Evolutionary conservation across 2,797 vertebrate species (phyloP), one percentile per base, ranked within the genome.

Genomic region (Notolepis coatsorum): DNA sequence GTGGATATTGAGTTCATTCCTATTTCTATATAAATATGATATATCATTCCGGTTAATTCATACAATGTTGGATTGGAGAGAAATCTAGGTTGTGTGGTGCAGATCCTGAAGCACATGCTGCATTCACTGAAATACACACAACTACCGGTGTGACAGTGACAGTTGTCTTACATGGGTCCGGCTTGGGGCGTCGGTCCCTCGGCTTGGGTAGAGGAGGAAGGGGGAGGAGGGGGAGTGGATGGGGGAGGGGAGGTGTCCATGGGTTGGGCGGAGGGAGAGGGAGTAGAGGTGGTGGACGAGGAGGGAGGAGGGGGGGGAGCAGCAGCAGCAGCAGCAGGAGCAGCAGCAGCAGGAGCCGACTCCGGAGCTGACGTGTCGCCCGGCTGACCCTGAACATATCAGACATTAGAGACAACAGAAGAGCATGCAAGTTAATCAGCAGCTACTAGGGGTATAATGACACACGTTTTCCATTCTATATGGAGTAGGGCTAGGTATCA

Each of bases 161-260:
- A 9, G 15, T 20, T 37, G 47, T 72, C 87, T 89, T 73, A 94
- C 93, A 91, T 85, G 41, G 93, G 89, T 73, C 90, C 89, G 24
- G 93, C 90, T 33, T 90, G 91, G 25, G 84, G 84, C 35, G 84
- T 80, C 23, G 91, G 83, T 57, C 88, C 90, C 58, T 93, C 92
- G 2, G 91, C 73, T 17, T 88, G 89, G 8, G 87, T 85, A 47
- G 91, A 81, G 47, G 89, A 80, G 2, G 91, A 68, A 17, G 90
- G 75, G 1, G 87, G 86, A 24, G 90, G 82, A 13, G 92, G 88
- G 4, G 90, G 89, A 12, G 90, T 89, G 37, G 83, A 82, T 37
- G 90, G 76, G 47, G 90, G 88, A 41, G 90, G 84, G 27, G 91
- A 92, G 9, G 89, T 92, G 74, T 92, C 91, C 92, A 91, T 92